Base-by-base conservation (phyloP, 2,888 invertebrate species). In the Cataglyphis cursor region DNA sequence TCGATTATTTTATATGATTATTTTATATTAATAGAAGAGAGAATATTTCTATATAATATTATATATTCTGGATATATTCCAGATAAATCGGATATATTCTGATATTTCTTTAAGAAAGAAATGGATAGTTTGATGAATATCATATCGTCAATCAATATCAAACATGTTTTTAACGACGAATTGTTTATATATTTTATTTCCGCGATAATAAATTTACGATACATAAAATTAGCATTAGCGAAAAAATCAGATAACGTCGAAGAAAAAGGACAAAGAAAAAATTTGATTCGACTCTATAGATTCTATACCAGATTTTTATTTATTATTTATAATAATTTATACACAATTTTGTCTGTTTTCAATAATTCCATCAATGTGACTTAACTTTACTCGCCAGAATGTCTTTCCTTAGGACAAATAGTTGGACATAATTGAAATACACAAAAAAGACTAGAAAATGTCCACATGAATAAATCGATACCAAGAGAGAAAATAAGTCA, bases 381-480 rank as follows among this genome's bases (percentile, higher is more conserved):
- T 87, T 81, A 21, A 68, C 41, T 80, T 87, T 74, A 70, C n/a
- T 76, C 24, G 31, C 57, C 70, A 62, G 12, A 15, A 3, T 21
- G 48, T 76, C 21, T 62, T 64, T 57, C 9, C 38, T 80, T 66
- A 28, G 28, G 28, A 59, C 61, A 76, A 41, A 66, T 66, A 97
- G 95, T 94, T 98, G 98, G 87, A 96, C 96, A 88, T 96, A 96
- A 95, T 97, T 97, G 91, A 97, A 98, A 95, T 97, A 98, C 8
- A 97, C 83, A 90, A 97, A 96, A 92, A 98, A 98, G 51, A 96
- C 94, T 5, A 97, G 82, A 94, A 99, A 99, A 95, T 99, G 98
- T 1, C 95, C 94, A 95, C 97, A 99, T 10, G 97, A 97, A 95
- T 97, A 98, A 9, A 97, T 95, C 0, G 98, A 98, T 86, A 98